phyloP scores from a whole-genome alignment of 2,888 invertebrate species.

The Slavum lentiscoides region DNA sequence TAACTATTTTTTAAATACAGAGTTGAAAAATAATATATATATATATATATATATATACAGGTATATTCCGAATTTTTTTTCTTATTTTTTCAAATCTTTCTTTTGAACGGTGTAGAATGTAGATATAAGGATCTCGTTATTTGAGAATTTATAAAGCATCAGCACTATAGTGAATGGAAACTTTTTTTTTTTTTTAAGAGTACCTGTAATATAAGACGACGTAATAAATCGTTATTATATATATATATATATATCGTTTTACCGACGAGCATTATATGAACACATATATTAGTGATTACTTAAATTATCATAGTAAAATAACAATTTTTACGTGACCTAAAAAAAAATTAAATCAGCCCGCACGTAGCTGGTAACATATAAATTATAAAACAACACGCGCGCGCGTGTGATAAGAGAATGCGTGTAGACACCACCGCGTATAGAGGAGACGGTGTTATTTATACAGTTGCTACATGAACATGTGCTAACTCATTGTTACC shows the following conservation, averaged over 20 bases:
- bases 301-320: slow-evolving; percentile 10
- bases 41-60: too few relatives aligned
- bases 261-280: not conserved
- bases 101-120: too few relatives aligned
- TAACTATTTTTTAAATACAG: too few relatives aligned
- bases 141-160: too few relatives aligned
- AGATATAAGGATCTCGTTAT: too few relatives aligned
- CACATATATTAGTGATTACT: slow-evolving; percentile 5
- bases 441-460: slow-evolving; percentile 36
- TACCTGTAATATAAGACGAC: not conserved
- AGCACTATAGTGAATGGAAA: too few relatives aligned
- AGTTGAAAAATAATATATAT: too few relatives aligned
- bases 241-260: not conserved
- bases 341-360: slow-evolving; percentile 22
- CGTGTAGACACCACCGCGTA: not conserved
- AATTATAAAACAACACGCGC: slow-evolving; percentile 20
- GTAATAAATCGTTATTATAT: not conserved
- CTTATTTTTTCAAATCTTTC: too few relatives aligned
- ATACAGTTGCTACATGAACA: slow-evolving; percentile 41
- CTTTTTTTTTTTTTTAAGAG: too few relatives aligned
- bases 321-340: slow-evolving; percentile 27
- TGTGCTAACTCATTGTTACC: slow-evolving; percentile 35
- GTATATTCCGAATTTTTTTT: too few relatives aligned
- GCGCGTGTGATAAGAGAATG: slow-evolving; percentile 30
- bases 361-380: slow-evolving; percentile 12